phyloP scores from a whole-genome alignment of 2,888 invertebrate genomes.

The Tridacna gigas region DNA sequence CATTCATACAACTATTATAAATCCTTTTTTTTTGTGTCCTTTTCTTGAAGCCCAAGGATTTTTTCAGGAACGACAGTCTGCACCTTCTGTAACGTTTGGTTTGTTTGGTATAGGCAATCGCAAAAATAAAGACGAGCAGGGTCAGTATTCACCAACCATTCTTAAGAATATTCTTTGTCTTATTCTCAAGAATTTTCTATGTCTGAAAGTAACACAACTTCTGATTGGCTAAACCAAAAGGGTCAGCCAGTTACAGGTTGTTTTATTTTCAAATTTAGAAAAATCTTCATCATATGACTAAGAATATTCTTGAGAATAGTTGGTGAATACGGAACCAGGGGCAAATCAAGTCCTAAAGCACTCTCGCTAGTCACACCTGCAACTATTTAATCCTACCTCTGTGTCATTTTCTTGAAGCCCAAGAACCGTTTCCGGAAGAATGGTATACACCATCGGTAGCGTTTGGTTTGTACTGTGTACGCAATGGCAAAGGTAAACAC shows the following conservation, averaged over 20 bases:
- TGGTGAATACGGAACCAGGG: too few species aligned
- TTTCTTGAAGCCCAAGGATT: slow-evolving; percentile 45
- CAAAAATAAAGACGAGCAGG: slow-evolving; percentile 11
- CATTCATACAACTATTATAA: too few species aligned
- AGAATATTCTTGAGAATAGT: too few species aligned
- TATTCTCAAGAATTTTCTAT: too few species aligned
- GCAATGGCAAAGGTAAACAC: slow-evolving; percentile 32
- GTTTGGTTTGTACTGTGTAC: slow-evolving; percentile 56
- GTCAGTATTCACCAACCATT: too few species aligned
- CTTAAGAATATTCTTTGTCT: too few species aligned
- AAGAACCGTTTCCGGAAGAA: slow-evolving; percentile 48
- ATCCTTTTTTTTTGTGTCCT: slow-evolving; percentile 34
- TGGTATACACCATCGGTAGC: slow-evolving; percentile 59
- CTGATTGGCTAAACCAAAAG: too few species aligned
- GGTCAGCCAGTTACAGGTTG: too few species aligned
- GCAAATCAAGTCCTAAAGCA: slow-evolving; percentile 2
- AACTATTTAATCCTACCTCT: slow-evolving; percentile 31
- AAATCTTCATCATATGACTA: too few species aligned
- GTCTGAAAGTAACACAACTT: too few species aligned
- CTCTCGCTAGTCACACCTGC: too few species aligned
- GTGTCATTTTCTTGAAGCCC: slow-evolving; percentile 37
- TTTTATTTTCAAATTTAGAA: too few species aligned
- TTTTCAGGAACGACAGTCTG: slow-evolving; percentile 43
- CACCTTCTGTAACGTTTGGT: slow-evolving; percentile 58
- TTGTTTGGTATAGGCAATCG: slow-evolving; percentile 49